Evolutionary conservation across 2,888 invertebrate genomes (phyloP).

Genomic region (Spialia ferax): DNA sequence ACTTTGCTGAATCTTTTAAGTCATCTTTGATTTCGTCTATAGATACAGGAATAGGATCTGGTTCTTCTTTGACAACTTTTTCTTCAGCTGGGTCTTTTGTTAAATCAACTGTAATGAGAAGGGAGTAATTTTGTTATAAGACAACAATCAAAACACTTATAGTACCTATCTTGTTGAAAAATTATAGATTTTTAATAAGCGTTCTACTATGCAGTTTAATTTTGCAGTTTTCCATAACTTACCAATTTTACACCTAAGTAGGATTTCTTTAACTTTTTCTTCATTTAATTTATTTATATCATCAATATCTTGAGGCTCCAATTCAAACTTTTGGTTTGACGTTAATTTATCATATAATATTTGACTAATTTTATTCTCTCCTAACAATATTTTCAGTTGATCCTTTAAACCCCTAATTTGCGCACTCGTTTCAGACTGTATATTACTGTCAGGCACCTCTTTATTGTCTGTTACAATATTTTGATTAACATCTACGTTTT

Average conservation of each 20-base stretch:
- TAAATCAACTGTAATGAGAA: constrained; percentile 28
- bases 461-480: constrained; percentile 52
- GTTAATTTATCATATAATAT: constrained; percentile 74
- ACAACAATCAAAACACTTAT: no score
- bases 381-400: constrained; percentile 65
- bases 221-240: constrained; percentile 46
- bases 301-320: constrained; percentile 80
- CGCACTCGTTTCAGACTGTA: constrained; percentile 47
- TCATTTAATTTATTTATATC: constrained; percentile 76
- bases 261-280: constrained; percentile 64
- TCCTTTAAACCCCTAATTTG: constrained; percentile 59
- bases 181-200: no score
- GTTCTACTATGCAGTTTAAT: no score
- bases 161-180: no score
- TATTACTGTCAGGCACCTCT: constrained; percentile 53
- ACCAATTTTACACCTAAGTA: constrained; percentile 74
- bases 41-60: constrained; percentile 21
- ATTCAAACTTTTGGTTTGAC: constrained; percentile 73
- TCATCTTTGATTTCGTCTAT: constrained; percentile 17
- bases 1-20: constrained; percentile 7
- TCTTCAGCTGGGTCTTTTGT: constrained; percentile 10
- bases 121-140: no score
- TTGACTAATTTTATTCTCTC: constrained; percentile 73
- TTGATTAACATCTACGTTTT: constrained; percentile 56
- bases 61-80: constrained; percentile 5